Conservation (phyloP, 2,888 invertebrate genomes). For the Drymonia ruficornis region DNA sequence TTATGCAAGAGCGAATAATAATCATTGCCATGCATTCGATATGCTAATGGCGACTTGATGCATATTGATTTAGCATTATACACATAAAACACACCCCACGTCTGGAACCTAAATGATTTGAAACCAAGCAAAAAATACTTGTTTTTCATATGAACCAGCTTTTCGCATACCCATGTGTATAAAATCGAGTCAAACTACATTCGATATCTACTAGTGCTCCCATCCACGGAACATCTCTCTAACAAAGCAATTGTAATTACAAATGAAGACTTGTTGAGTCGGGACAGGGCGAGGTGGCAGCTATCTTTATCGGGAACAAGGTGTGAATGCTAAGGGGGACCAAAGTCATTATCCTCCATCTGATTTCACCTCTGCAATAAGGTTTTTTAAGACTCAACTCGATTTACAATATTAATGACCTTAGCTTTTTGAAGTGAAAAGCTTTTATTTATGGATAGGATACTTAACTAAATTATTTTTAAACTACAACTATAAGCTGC, state of each 20-base stretch:
- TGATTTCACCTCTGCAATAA: not conserved
- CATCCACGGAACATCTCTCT: not conserved
- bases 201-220: not conserved
- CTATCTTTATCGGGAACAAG: constrained; percentile 10
- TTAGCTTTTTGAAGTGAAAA: too few species aligned
- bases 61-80: not conserved
- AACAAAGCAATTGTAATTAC: constrained; percentile 8
- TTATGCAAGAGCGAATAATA: not conserved
- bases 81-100: not conserved
- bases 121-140: not conserved
- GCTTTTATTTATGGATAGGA: too few species aligned
- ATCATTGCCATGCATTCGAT: not conserved
- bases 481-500: too few species aligned
- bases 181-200: not conserved
- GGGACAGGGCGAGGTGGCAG: not conserved
- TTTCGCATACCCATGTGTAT: too few species aligned
- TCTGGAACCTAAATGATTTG: not conserved
- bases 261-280: constrained; percentile 14
- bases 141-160: too few species aligned
- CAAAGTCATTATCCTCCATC: not conserved
- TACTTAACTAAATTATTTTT: too few species aligned
- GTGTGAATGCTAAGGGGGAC: constrained; percentile 14
- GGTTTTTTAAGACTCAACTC: not conserved
- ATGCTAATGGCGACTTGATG: not conserved
- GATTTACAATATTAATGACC: not conserved